phyloP scores from a whole-genome alignment of 2,113 vertebrate species.

The Bufo bufo region DNA sequence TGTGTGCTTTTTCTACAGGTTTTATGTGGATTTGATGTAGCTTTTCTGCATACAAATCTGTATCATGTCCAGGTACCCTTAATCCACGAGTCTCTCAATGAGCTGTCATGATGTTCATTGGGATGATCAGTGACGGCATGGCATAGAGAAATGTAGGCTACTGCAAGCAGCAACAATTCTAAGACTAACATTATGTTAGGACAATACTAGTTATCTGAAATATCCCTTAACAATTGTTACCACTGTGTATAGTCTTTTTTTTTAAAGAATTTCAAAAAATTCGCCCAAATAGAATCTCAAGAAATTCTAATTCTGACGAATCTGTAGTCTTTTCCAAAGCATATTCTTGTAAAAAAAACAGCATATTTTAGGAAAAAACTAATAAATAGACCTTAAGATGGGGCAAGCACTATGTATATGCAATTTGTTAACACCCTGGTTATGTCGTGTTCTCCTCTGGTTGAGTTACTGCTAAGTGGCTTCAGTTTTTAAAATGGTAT shows the following conservation, averaged over 20 bases:
- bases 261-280: too few relatives aligned
- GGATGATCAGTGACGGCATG: not conserved
- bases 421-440: not conserved
- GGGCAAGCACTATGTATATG: not conserved
- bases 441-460: not conserved
- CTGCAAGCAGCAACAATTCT: too few relatives aligned
- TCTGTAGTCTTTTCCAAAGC: not conserved
- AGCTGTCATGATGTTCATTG: not conserved
- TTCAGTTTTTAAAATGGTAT: not conserved
- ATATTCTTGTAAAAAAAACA: not conserved
- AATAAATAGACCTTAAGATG: not conserved
- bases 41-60: too few relatives aligned
- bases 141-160: not conserved
- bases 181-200: not conserved
- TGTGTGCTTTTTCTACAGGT: too few relatives aligned
- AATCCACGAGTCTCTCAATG: not conserved
- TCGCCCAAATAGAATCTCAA: too few relatives aligned
- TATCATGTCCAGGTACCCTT: not conserved
- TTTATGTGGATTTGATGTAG: too few relatives aligned
- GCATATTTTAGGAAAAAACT: not conserved
- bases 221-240: not conserved
- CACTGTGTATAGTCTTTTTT: too few relatives aligned
- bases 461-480: slow-evolving; percentile 14
- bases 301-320: not conserved
- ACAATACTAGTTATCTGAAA: not conserved